Conservation (phyloP, 2,888 invertebrate genomes). For the Lutraria lutraria region DNA sequence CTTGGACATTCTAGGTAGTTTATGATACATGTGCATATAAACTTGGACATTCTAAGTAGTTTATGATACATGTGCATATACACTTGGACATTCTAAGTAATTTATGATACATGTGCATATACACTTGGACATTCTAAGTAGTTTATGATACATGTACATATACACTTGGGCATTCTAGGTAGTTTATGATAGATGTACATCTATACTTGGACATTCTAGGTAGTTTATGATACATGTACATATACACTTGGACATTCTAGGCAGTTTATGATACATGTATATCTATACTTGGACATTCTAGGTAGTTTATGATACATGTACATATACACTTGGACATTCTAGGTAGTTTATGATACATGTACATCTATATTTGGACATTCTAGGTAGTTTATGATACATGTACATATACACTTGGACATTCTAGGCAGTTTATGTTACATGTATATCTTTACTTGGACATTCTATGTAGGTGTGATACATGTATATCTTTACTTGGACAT, state of each 20-base stretch:
- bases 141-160: too few species aligned
- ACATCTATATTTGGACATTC: constrained; percentile 82
- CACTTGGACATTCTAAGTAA: constrained; percentile 85
- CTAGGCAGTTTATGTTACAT: too few species aligned
- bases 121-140: constrained; percentile 86
- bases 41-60: constrained; percentile 85
- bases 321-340: constrained; percentile 82
- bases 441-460: constrained; percentile 81
- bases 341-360: too few species aligned
- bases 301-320: too few species aligned
- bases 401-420: constrained; percentile 82
- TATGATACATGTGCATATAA: too few species aligned
- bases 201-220: constrained; percentile 84
- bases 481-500: constrained; percentile 82
- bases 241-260: constrained; percentile 83
- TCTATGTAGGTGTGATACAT: constrained; percentile 86
- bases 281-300: constrained; percentile 82
- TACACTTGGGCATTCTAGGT: constrained; percentile 85
- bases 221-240: too few species aligned
- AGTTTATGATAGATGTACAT: too few species aligned
- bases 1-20: constrained; percentile 85
- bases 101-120: too few species aligned
- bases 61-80: too few species aligned
- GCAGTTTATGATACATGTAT: too few species aligned
- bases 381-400: too few species aligned